Base-by-base conservation (phyloP, 2,888 invertebrate species). In the Melanostoma scalare region DNA sequence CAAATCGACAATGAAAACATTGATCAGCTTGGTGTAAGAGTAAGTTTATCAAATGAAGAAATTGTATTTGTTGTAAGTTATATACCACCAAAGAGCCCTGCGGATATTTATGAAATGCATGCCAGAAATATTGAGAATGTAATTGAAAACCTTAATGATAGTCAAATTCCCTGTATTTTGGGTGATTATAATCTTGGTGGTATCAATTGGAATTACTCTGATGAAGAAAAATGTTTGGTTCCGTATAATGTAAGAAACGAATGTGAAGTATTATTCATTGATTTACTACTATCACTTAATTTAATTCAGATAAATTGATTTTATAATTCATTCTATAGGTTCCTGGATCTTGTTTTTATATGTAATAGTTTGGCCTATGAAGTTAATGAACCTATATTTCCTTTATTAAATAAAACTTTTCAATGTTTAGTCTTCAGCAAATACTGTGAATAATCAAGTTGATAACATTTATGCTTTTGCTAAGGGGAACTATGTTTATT, bases 1-100 rank as follows among this genome's bases (percentile, higher is more conserved):
- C 53, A 33, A 53, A 36, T 36, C 1, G 10, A 36, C 2, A 6
- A 53, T 53, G 31, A 35, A n/a, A 53, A 53, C 50, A 53, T 53
- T 35, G 53, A 53, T n/a, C 53, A 53, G 33, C 33, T 53, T n/a
- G 9, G 53, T 35, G 53, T 53, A 10, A n/a, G 9, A 10, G 53
- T 53, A n/a, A 35, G 6, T 6, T 35, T 33, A 33, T 53, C 3
- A 10, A 33, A 53, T 50, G 31, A 50, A 4, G 50, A 50, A 50
- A 50, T 50, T 30, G 50, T 50, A 3, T 30, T 50, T 50, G 30
- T 50, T 20, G 50, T 50, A 3, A 50, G 50, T 6, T 50, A 50
- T 31, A 50, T 50, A 30, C 50, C 50, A 6, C 50, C 30, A 30
- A 50, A 50, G 31, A 50, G 50, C 8, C 8, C 42, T 42, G n/a